Evolutionary conservation across 92 coral and sea anemone genomes (phyloP), one percentile per base, ranked within the genome.

Genomic region (Blastomussa wellsi): DNA sequence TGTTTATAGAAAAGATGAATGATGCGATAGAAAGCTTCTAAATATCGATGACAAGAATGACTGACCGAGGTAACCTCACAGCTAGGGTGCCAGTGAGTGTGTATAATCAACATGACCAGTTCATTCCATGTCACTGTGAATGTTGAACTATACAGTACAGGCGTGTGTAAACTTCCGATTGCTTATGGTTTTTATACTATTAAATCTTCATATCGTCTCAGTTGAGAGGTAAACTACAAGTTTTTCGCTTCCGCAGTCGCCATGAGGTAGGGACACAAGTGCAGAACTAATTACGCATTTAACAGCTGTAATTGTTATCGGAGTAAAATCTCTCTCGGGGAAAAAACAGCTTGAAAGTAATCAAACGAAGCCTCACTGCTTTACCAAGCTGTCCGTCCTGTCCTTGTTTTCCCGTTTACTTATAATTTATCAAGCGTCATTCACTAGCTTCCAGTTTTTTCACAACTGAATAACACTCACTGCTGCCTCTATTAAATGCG

Each of bases 401-500:
- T 44, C 5, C 7, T 44, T 44, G 49, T 13, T 44, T 44, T 44
- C 6, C 0, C 49, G 7, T 44, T 4, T 44, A 44, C 11, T 44
- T 44, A 0, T 44, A 0, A 41, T n/a, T n/a, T n/a, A n/a, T n/a
- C 4, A 41, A 41, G 44, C 7, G 44, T 41, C 7, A 41, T 41
- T 41, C 44, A 7, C 44, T 41, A 41, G 44, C 44, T 41, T 41
- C 7, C 44, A n/a, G n/a, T n/a, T n/a, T n/a, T n/a, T n/a, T n/a
- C n/a, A n/a, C n/a, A n/a, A n/a, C n/a, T n/a, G n/a, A n/a, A n/a
- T n/a, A n/a, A n/a, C n/a, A n/a, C n/a, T n/a, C n/a, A n/a, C n/a
- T n/a, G n/a, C n/a, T n/a, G n/a, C n/a, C n/a, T n/a, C 66, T 59
- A 59, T 59, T 59, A 59, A 62, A 62, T 62, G 31, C 68, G 68